Base-by-base conservation (phyloP, 1,140 invertebrate species). In the Halesus radiatus region DNA sequence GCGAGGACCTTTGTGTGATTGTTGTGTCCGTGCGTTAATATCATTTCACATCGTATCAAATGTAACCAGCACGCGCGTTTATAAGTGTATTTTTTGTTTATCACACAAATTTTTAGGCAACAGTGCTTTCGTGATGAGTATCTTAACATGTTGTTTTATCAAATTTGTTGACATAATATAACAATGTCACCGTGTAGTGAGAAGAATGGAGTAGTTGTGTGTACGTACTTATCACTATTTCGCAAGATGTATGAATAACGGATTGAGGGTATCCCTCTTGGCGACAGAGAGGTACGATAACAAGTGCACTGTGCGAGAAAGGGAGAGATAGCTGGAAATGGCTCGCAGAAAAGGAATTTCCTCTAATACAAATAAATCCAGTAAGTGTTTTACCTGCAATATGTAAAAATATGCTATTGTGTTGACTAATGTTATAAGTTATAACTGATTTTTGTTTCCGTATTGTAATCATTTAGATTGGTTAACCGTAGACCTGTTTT, bases 181-280 rank as follows among this genome's bases (percentile, higher is more conserved):
- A 77, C 62, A 60, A 80, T 80, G 79, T 77, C 73, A 80, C 26
- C 52, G 79, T 80, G 79, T 64, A 72, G 79, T 80, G 79, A 54
- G 32, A 52, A 80, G 73, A 80, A 80, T 70, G 66, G 73, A 76
- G 78, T 79, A 79, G 78, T 79, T 66, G 56, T 79, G 78, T 70
- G 70, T 79, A 79, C 78, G 32, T 66, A 79, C 78, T 79, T 75
- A 79, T 79, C 78, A 79, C 70, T 79, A 84, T 85, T 86, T 85
- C 84, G 85, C 85, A 85, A 85, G 83, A 85, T 85, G 85, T 85
- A 85, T 85, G 85, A 85, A 84, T 86, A 86, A 86, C 85, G 84
- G 84, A 85, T 86, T 85, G 84, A 86, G 85, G 85, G 85, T 83
- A 85, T 85, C 84, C 85, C 85, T 86, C 81, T 74, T 68, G 78